Conservation (phyloP, 2,797 vertebrate genomes). For the Columba guinea region DNA sequence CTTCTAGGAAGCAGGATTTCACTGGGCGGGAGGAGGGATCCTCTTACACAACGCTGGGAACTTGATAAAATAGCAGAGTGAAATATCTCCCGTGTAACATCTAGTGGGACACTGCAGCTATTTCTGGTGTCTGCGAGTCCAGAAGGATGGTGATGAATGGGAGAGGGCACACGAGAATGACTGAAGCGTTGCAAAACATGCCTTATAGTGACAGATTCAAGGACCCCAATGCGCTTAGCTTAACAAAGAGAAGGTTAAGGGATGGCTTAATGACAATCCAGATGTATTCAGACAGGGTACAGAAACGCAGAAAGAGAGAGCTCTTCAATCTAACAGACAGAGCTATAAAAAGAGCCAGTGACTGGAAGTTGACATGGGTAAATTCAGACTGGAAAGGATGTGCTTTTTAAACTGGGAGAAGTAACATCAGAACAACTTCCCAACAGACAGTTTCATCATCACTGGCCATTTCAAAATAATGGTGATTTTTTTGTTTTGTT, state of each 20-base stretch:
- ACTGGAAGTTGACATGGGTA: conserved; percentile 50
- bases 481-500: too few relatives aligned
- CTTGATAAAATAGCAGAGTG: neutral
- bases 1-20: neutral
- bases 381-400: conserved; percentile 20
- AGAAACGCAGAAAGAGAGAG: conserved; percentile 32
- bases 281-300: conserved; percentile 44
- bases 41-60: neutral
- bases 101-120: conserved; percentile 49
- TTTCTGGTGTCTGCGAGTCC: conserved; percentile 10
- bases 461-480: neutral
- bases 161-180: conserved; percentile 54
- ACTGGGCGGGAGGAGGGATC: neutral
- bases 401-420: neutral
- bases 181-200: conserved; percentile 60
- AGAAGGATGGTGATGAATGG: conserved; percentile 50
- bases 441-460: neutral
- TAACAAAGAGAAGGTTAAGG: conserved; percentile 70
- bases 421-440: neutral
- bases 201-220: conserved; percentile 68
- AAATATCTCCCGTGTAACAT: conserved; percentile 38
- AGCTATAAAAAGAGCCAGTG: conserved; percentile 44
- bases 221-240: conserved; percentile 64
- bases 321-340: conserved; percentile 63
- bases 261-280: conserved; percentile 57